These are phyloP conservation scores for Andrena praecox DNA, from an alignment of 2,888 invertebrate genomes.

Conservation along the genomic window DNA sequence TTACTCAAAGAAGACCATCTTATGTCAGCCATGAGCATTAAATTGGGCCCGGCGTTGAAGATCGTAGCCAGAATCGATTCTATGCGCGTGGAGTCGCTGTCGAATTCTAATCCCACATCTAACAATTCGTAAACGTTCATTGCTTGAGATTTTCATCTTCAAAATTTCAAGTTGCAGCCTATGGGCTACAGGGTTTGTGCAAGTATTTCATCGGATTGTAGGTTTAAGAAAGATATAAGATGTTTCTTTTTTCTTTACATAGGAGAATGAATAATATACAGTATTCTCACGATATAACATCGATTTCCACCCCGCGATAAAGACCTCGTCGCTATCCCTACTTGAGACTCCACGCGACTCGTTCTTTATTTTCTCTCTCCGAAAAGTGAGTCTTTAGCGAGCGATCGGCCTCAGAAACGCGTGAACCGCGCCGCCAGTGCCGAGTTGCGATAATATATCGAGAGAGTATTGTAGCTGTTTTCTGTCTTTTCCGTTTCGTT, in stretches of 20 bases:
- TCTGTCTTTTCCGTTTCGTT: constrained; percentile 16
- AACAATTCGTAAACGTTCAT: constrained; percentile 68
- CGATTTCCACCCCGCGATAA: too few relatives aligned
- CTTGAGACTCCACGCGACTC: too few relatives aligned
- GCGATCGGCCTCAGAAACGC: too few relatives aligned
- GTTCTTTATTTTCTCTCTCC: too few relatives aligned
- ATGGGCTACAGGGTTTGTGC: constrained; percentile 77
- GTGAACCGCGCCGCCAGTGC: too few relatives aligned
- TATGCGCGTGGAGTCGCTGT: constrained; percentile 88
- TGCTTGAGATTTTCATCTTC: constrained; percentile 42
- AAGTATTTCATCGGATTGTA: constrained; percentile 65
- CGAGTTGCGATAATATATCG: too few relatives aligned
- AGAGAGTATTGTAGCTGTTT: too few relatives aligned
- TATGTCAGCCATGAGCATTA: constrained; percentile 97
- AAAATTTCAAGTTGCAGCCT: constrained; percentile 56
- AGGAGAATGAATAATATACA: constrained; percentile 16
- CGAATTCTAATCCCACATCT: constrained; percentile 73
- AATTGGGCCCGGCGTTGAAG: constrained; percentile 97
- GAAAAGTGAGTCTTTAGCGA: too few relatives aligned
- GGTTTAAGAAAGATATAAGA: constrained; percentile 42
- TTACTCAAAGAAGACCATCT: constrained; percentile 97
- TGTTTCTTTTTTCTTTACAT: constrained; percentile 23
- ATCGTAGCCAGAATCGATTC: constrained; percentile 96
- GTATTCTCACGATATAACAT: too few relatives aligned
- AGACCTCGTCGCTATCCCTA: too few relatives aligned